Conservation (phyloP, 2,113 vertebrate species). For the Pomatostomus ruficeps region DNA sequence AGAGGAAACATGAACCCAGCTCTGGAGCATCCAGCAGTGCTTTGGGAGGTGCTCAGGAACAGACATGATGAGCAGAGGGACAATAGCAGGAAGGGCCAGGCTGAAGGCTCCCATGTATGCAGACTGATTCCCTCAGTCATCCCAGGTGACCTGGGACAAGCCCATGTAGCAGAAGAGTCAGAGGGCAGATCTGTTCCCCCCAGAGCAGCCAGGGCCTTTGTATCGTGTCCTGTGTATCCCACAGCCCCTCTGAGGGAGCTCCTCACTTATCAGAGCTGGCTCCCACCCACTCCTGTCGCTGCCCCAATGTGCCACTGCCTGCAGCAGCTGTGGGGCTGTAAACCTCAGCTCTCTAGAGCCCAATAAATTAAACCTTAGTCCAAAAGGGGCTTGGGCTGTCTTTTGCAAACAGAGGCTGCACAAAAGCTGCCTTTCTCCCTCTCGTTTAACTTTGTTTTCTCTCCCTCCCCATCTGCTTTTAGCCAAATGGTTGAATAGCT, state of each 20-base stretch:
- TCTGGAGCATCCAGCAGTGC: not conserved
- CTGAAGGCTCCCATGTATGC: not conserved
- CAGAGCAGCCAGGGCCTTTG: not conserved
- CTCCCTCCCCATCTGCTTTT: conserved; percentile 59
- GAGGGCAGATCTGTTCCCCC: not conserved
- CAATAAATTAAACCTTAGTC: not conserved
- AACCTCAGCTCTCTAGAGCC: not conserved
- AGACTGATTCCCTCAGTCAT: not conserved
- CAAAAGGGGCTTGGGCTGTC: not conserved
- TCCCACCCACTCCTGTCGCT: fast-evolving
- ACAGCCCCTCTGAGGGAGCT: not conserved
- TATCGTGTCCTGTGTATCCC: fast-evolving
- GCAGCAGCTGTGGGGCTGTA: conserved; percentile 7
- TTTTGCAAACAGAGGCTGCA: conserved; percentile 32
- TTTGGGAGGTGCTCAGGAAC: not conserved
- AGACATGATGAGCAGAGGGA: not conserved
- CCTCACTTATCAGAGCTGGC: not conserved
- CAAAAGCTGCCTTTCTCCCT: conserved; percentile 68
- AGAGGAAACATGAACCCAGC: not conserved
- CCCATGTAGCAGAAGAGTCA: not conserved
- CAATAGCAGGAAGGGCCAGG: not conserved
- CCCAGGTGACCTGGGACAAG: not conserved
- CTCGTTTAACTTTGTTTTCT: conserved; percentile 57
- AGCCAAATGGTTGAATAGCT: conserved; percentile 67
- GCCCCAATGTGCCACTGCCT: not conserved